Evolutionary conservation across 2,113 vertebrate species (phyloP).

Genomic region (Calidris pugnax): DNA sequence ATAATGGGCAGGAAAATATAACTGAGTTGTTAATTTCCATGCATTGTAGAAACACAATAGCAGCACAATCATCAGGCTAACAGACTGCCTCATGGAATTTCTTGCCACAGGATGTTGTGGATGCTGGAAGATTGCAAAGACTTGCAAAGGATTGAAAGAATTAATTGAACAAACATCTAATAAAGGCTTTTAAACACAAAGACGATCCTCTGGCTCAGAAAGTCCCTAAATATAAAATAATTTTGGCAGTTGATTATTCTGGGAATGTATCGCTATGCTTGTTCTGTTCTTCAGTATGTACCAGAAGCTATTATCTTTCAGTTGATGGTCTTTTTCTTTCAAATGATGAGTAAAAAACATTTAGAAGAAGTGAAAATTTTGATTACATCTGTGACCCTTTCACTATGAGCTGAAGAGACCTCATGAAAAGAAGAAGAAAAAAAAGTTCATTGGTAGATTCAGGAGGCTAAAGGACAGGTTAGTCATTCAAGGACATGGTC

Average conservation of each 20-base stretch:
- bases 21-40: neutral
- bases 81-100: neutral
- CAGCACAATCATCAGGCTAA: neutral
- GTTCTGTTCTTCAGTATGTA: neutral
- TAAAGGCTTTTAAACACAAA: neutral
- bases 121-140: neutral
- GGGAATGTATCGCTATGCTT: neutral
- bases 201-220: neutral
- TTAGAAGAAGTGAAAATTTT: neutral
- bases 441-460: neutral
- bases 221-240: neutral
- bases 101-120: neutral
- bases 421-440: neutral
- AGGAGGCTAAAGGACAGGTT: neutral
- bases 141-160: neutral
- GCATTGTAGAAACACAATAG: neutral
- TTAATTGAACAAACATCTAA: neutral
- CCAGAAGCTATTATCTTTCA: neutral
- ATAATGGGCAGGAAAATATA: neutral
- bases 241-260: neutral
- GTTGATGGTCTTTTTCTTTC: neutral
- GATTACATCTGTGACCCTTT: neutral
- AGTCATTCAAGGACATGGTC: neutral
- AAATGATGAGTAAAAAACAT: neutral
- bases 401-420: neutral